Evolutionary conservation across 2,113 vertebrate species (phyloP).

Genomic region (Psittacula cyanocephala): DNA sequence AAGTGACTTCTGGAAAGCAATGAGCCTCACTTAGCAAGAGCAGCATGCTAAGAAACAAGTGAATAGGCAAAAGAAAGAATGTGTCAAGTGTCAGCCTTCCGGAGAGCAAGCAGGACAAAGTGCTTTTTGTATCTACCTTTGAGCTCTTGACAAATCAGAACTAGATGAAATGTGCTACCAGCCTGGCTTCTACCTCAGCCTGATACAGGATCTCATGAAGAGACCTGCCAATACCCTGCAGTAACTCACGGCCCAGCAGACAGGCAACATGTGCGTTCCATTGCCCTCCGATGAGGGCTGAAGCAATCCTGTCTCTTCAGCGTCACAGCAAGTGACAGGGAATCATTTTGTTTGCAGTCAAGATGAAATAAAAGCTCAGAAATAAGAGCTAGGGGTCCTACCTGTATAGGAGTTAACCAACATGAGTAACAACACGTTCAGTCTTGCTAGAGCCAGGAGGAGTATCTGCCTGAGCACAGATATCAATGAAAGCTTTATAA

Average conservation of each 20-base stretch:
- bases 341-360: neutral
- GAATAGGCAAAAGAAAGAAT: neutral
- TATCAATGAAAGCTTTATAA: neutral
- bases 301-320: neutral
- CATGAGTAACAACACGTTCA: neutral
- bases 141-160: constrained; percentile 17
- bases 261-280: neutral
- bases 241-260: neutral
- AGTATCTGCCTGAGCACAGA: neutral
- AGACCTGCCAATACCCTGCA: neutral
- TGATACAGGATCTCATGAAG: neutral
- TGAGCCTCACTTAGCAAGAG: neutral
- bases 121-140: constrained; percentile 22
- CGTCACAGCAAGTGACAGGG: neutral
- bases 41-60: neutral
- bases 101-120: neutral
- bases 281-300: neutral
- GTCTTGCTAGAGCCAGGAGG: neutral
- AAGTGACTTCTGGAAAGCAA: neutral
- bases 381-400: neutral
- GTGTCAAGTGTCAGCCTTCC: constrained; percentile 3
- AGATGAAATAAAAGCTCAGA: neutral
- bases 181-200: neutral
- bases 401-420: neutral
- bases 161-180: constrained; percentile 8